A percentile compares a stretch with the other conserved stretches of the same genome.
phyloP scores from a whole-genome alignment of 2,888 invertebrate genomes.

The Ophion costatus region DNA sequence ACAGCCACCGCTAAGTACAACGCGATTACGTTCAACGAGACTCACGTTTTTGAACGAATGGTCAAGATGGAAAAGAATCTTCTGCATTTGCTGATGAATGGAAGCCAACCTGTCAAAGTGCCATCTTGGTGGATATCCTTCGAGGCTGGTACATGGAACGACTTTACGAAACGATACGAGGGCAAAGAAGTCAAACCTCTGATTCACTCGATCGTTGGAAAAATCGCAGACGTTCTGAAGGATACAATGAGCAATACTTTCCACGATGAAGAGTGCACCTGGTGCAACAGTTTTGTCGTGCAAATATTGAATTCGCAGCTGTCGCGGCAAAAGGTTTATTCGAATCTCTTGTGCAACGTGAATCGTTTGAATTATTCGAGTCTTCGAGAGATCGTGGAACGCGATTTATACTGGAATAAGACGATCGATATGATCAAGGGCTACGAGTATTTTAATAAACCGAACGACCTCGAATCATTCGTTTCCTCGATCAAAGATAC shows the following conservation, averaged over 20 bases:
- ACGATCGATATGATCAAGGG: conserved; percentile 83
- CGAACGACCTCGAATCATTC: conserved; percentile 70
- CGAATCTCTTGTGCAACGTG: conserved; percentile 84
- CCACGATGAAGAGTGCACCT: conserved; percentile 82
- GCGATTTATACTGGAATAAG: conserved; percentile 86
- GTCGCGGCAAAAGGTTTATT: conserved; percentile 85
- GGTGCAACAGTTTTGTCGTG: conserved; percentile 85
- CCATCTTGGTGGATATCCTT: conserved; percentile 79
- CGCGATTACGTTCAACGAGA: conserved; percentile 66
- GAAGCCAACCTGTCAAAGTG: conserved; percentile 70
- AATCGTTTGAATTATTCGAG: conserved; percentile 82
- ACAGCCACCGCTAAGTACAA: neutral
- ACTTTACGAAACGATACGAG: conserved; percentile 73
- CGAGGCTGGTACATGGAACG: conserved; percentile 74
- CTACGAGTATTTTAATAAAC: conserved; percentile 71
- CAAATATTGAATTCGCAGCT: conserved; percentile 86
- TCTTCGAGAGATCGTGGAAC: conserved; percentile 82
- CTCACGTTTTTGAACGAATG: conserved; percentile 70
- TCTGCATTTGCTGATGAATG: conserved; percentile 69
- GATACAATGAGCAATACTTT: conserved; percentile 64
- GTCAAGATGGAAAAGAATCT: conserved; percentile 69
- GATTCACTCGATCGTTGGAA: conserved; percentile 72
- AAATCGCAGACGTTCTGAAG: conserved; percentile 66
- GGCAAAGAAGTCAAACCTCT: conserved; percentile 72
- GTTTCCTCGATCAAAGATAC: conserved; percentile 70